Conservation (phyloP, 1,140 invertebrate species). For the Lepidurus apus region DNA sequence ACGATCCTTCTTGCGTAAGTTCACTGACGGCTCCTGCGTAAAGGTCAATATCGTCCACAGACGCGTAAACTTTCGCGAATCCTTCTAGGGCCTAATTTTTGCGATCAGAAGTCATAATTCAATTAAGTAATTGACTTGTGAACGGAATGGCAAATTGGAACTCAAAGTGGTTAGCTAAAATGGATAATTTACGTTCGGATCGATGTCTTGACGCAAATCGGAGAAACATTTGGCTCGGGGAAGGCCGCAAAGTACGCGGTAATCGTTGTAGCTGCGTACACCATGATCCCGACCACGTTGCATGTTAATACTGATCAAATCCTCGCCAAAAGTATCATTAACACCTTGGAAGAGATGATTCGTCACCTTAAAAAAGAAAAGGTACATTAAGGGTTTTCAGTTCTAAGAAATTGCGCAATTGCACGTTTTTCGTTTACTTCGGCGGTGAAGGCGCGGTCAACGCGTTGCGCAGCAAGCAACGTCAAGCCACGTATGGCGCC, state of each 20-base stretch:
- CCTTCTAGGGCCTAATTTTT: not conserved
- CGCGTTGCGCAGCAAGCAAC: conserved; percentile 23
- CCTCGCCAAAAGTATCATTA: conserved; percentile 60
- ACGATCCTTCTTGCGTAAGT: conserved; percentile 47
- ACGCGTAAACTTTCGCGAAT: conserved; percentile 46
- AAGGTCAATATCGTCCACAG: conserved; percentile 51
- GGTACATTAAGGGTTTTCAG: not conserved
- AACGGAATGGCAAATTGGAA: not conserved
- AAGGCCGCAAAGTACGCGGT: conserved; percentile 39
- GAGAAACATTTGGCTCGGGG: conserved; percentile 60
- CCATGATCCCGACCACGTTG: conserved; percentile 50
- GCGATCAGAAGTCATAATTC: not conserved
- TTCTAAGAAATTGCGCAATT: not conserved
- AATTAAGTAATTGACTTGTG: not conserved
- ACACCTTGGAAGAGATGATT: conserved; percentile 45
- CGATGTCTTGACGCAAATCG: conserved; percentile 69
- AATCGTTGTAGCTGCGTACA: conserved; percentile 39
- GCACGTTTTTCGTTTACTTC: conserved; percentile 28
- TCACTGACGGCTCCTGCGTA: conserved; percentile 55
- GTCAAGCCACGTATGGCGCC: conserved; percentile 37
- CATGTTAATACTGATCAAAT: conserved; percentile 76
- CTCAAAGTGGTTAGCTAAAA: not conserved
- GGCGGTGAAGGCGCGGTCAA: conserved; percentile 29
- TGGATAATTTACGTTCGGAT: conserved; percentile 51
- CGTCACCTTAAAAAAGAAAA: conserved; percentile 39